phyloP scores from a whole-genome alignment of 2,888 invertebrate genomes.

The Baccha elongata region DNA sequence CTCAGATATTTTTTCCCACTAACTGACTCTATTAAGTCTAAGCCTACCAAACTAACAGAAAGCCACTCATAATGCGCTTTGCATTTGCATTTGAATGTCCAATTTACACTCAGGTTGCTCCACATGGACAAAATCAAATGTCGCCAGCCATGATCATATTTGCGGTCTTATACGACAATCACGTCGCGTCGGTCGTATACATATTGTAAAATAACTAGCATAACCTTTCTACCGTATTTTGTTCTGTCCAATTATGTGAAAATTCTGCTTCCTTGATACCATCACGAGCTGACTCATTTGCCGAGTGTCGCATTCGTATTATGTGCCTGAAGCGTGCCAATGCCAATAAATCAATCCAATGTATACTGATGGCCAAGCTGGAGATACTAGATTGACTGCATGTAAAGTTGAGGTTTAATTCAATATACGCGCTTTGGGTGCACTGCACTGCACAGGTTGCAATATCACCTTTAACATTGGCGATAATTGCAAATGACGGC shows the following conservation, averaged over 20 bases:
- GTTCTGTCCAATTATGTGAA: conserved; percentile 31
- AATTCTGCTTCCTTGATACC: conserved; percentile 54
- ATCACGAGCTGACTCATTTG: conserved; percentile 30
- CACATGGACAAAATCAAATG: conserved; percentile 38
- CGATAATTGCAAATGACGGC: neutral
- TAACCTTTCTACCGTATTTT: conserved; percentile 24
- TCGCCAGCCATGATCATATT: conserved; percentile 53
- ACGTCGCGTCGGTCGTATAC: neutral
- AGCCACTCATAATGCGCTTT: conserved; percentile 11
- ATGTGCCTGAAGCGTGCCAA: conserved; percentile 57
- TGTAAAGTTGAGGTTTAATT: conserved; percentile 26
- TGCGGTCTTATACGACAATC: neutral
- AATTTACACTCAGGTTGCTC: conserved; percentile 50
- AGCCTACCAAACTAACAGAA: neutral
- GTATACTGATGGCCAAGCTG: conserved; percentile 15
- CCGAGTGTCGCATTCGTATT: conserved; percentile 23
- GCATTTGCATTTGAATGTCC: conserved; percentile 41
- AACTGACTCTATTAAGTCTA: neutral
- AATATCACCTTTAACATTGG: conserved; percentile 11
- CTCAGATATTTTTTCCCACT: neutral
- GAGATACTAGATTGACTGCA: neutral
- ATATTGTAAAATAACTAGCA: neutral
- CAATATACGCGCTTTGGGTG: neutral
- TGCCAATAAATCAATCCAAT: conserved; percentile 52
- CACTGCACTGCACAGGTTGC: conserved; percentile 21